Conservation (phyloP, 2,797 vertebrate genomes). For the Onychomys torridus region DNA sequence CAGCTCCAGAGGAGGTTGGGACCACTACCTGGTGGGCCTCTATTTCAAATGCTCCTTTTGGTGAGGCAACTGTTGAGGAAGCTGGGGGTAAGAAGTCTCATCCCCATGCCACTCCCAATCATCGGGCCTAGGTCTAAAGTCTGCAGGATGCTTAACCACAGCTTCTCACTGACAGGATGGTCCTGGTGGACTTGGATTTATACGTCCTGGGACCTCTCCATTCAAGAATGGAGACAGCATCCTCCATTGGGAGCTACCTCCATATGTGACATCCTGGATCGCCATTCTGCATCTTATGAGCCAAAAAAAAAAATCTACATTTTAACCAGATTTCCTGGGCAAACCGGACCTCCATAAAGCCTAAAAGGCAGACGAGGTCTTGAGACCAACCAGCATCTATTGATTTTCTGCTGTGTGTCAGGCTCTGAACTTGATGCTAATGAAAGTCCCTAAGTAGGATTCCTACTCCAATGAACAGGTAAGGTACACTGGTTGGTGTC, state of each 20-base stretch:
- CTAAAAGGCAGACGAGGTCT: background rate
- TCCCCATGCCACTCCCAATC: rapidly evolving
- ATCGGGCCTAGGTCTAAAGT: background rate
- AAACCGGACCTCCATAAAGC: background rate
- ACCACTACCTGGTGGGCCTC: slow-evolving; percentile 22
- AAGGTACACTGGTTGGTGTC: background rate
- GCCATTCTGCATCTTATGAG: background rate
- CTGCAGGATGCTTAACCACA: background rate
- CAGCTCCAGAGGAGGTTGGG: slow-evolving; percentile 27
- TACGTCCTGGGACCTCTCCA: background rate
- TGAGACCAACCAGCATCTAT: background rate
- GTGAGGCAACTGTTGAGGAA: background rate
- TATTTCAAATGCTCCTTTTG: background rate
- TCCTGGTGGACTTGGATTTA: background rate
- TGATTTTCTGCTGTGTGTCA: background rate
- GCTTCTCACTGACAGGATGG: background rate
- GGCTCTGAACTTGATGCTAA: background rate
- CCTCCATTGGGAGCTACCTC: background rate
- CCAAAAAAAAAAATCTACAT: background rate
- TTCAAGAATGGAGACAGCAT: background rate
- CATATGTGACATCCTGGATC: background rate
- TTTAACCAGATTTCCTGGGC: background rate
- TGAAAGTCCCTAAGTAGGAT: background rate
- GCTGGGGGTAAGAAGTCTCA: background rate
- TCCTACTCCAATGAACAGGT: background rate